A percentile compares a stretch with the other conserved stretches of the same genome.
Evolutionary conservation across 1,140 invertebrate species (phyloP).

Genomic region (Drosophila rufa): DNA sequence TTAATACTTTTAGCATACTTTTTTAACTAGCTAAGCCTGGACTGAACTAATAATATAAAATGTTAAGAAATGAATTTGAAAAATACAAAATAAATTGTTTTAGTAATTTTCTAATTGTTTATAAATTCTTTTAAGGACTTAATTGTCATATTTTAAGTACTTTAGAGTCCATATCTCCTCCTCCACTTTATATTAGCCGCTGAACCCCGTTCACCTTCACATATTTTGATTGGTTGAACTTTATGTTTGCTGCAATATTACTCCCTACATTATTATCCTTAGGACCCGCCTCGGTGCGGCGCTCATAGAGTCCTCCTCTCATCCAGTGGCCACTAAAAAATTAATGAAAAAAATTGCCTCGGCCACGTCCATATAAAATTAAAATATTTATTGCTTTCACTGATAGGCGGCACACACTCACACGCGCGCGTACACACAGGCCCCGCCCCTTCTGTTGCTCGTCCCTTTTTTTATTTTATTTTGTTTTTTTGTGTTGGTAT

Average conservation of each 20-base stretch:
- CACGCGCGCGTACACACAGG: slow-evolving; percentile 26
- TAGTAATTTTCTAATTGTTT: no score
- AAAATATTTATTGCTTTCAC: slow-evolving; percentile 80
- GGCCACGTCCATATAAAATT: slow-evolving; percentile 64
- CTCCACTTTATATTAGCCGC: no score
- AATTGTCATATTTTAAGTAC: no score
- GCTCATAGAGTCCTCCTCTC: slow-evolving; percentile 14
- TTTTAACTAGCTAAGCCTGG: no score
- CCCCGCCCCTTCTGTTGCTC: slow-evolving; percentile 3
- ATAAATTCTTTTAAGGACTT: no score
- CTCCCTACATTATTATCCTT: slow-evolving; percentile 18
- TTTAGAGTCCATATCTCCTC: neutral
- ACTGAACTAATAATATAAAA: neutral
- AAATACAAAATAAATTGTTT: neutral
- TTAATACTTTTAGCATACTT: no score
- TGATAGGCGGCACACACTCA: slow-evolving; percentile 56
- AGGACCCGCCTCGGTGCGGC: neutral
- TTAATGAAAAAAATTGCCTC: slow-evolving; percentile 73
- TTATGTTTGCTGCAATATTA: slow-evolving; percentile 5
- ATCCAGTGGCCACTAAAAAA: slow-evolving; percentile 69
- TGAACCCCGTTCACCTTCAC: neutral
- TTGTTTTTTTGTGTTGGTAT: neutral
- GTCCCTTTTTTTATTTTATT: neutral
- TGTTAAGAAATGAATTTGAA: neutral
- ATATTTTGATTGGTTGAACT: slow-evolving; percentile 7